phyloP scores from a whole-genome alignment of 2,113 vertebrate species.

The Montifringilla adamsi region DNA sequence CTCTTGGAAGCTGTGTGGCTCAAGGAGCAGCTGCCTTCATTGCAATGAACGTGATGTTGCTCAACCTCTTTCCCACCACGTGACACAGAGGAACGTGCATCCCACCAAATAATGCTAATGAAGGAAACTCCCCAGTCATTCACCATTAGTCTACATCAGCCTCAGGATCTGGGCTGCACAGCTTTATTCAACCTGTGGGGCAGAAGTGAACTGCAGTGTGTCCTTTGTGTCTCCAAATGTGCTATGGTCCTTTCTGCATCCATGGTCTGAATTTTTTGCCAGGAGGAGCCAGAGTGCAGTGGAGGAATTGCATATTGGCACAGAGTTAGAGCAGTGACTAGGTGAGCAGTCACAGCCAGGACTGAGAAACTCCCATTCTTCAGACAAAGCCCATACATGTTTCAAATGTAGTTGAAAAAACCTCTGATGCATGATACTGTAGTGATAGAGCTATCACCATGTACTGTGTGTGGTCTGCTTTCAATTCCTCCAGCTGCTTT shows the following conservation, averaged over 20 bases:
- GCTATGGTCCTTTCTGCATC: neutral
- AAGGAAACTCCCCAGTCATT: neutral
- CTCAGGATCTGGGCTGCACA: neutral
- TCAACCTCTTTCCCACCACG: neutral
- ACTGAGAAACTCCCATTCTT: neutral
- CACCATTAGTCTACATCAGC: neutral
- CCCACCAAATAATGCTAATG: neutral
- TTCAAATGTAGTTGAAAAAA: neutral
- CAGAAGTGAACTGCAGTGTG: neutral
- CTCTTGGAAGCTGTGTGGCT: neutral
- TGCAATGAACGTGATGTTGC: accelerated
- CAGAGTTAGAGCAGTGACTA: neutral
- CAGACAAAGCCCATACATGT: neutral
- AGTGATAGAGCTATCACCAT: neutral
- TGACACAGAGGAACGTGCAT: neutral
- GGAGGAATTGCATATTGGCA: neutral
- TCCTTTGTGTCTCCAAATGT: neutral
- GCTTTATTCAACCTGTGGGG: neutral
- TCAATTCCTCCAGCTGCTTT: neutral
- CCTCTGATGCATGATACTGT: neutral
- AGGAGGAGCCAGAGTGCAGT: neutral
- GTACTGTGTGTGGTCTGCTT: neutral
- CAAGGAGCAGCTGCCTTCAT: neutral
- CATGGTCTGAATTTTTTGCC: neutral
- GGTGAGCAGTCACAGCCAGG: neutral